These are phyloP conservation scores for Amiota minor DNA, from an alignment of 2,888 invertebrate species.

Conservation along the genomic window DNA sequence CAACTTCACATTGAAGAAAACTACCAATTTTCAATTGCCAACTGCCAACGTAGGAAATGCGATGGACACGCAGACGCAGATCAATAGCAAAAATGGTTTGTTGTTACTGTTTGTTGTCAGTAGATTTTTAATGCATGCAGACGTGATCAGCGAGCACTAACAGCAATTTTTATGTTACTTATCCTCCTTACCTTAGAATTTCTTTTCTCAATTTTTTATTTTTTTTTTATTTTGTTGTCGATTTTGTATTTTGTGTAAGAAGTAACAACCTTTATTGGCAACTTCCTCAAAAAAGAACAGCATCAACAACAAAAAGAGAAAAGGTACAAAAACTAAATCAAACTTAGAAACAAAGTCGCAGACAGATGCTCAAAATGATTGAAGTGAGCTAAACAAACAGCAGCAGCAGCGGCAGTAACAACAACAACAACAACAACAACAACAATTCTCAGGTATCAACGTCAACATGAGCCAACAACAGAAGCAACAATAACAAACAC, in stretches of 20 bases:
- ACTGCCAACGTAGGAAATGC: too few species aligned
- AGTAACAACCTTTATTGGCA: not conserved
- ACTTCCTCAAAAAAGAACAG: conserved; percentile 13
- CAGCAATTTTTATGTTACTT: conserved; percentile 58
- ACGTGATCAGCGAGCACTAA: conserved; percentile 59
- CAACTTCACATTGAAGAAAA: conserved; percentile 48
- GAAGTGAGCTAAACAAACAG: not conserved
- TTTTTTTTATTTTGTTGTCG: not conserved
- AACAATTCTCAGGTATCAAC: not conserved
- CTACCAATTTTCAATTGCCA: conserved; percentile 39
- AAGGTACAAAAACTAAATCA: conserved; percentile 8
- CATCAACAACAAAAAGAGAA: not conserved
- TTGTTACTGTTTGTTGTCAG: not conserved
- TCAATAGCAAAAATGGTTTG: too few species aligned
- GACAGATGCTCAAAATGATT: conserved; percentile 13
- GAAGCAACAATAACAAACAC: not conserved
- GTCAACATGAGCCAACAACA: too few species aligned
- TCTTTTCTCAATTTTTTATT: not conserved
- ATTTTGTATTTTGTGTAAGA: not conserved
- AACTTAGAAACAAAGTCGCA: conserved; percentile 12
- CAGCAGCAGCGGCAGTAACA: not conserved
- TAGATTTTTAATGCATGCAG: conserved; percentile 59
- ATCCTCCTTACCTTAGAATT: conserved; percentile 33
- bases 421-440: not conserved
- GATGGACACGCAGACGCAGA: too few species aligned